phyloP scores from a whole-genome alignment of 2,797 vertebrate genomes.

The Pithecia hirsuta region DNA sequence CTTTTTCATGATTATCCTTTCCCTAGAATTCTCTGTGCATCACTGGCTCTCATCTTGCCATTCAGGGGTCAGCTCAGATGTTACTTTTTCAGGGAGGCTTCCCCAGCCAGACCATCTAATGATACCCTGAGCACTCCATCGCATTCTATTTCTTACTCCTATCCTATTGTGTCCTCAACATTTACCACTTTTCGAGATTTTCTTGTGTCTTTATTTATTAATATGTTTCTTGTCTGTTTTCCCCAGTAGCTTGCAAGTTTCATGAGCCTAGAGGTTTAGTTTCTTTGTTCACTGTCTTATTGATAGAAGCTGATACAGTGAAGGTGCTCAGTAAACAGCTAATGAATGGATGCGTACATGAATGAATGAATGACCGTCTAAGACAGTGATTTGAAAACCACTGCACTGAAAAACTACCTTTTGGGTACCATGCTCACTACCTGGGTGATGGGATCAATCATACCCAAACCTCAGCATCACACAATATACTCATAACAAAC shows the following conservation, averaged over 20 bases:
- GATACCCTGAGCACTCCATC: rapidly evolving
- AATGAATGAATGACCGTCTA: rapidly evolving
- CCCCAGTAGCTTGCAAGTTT: not conserved
- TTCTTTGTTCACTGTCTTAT: not conserved
- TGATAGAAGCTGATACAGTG: not conserved
- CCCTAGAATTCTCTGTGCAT: not conserved
- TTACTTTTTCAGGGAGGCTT: not conserved
- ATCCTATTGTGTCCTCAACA: not conserved
- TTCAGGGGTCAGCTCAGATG: not conserved
- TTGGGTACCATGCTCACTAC: not conserved
- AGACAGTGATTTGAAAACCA: not conserved
- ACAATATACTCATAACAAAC: not conserved
- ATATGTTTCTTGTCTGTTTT: not conserved
- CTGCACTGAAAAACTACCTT: not conserved
- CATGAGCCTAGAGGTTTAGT: not conserved
- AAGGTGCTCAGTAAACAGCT: not conserved
- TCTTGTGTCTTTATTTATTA: not conserved
- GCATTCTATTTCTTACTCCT: not conserved
- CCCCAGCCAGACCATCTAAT: not conserved
- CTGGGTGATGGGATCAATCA: not conserved
- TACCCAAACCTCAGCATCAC: not conserved
- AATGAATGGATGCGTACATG: not conserved
- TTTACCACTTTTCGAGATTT: not conserved
- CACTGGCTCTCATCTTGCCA: not conserved
- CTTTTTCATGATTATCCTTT: not conserved